Evolutionary conservation across 2,113 vertebrate genomes (phyloP).

Genomic region (Monarcha castaneiventris): DNA sequence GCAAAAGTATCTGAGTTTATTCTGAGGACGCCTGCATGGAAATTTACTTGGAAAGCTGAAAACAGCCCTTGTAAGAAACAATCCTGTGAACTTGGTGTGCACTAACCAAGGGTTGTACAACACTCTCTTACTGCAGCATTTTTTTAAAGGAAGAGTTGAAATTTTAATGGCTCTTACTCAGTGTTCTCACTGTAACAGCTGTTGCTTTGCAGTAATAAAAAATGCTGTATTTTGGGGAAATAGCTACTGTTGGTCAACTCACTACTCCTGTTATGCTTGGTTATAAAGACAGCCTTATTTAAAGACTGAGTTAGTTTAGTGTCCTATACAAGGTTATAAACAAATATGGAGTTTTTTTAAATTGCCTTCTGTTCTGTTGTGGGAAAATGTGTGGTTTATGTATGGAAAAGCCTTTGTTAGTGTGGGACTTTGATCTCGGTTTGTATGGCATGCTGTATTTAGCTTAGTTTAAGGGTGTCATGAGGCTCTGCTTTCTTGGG

Average conservation of each 20-base stretch:
- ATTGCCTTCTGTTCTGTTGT: background rate
- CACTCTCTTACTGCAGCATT: background rate
- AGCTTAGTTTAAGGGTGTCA: background rate
- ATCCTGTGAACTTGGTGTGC: background rate
- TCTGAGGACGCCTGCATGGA: background rate
- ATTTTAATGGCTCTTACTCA: background rate
- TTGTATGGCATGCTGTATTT: background rate
- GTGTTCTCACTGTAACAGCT: slow-evolving; percentile 20
- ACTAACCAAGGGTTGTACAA: background rate
- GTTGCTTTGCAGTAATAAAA: slow-evolving; percentile 35
- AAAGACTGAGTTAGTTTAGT: background rate
- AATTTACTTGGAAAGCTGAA: background rate
- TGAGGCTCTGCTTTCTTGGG: background rate
- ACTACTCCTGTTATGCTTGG: background rate
- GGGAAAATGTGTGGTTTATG: background rate
- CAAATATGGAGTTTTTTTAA: background rate
- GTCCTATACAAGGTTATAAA: background rate
- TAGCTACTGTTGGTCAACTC: slow-evolving; percentile 18
- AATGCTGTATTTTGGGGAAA: background rate
- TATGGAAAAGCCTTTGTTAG: background rate
- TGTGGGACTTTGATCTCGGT: background rate
- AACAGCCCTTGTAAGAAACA: background rate
- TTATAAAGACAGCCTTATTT: background rate
- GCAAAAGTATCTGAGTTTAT: background rate
- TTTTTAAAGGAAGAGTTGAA: background rate